Evolutionary conservation across 2,113 vertebrate species (phyloP).

Genomic region (Craseonycteris thonglongyai): DNA sequence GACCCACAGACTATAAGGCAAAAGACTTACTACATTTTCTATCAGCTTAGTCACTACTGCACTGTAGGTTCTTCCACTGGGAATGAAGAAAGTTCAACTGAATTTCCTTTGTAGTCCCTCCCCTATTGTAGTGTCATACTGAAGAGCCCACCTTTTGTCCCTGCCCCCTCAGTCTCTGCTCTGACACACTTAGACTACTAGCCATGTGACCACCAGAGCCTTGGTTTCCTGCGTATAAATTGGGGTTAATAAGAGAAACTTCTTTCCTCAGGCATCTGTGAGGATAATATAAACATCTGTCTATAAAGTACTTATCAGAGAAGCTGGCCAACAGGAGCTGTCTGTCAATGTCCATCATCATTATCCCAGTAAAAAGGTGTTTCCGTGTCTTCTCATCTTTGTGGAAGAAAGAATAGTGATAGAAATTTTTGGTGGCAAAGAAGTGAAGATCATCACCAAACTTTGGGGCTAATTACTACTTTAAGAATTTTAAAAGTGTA

Average conservation of each 20-base stretch:
- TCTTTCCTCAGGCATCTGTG: neutral
- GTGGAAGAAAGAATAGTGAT: neutral
- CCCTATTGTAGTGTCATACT: neutral
- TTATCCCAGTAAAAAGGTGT: neutral
- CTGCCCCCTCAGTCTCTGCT: neutral
- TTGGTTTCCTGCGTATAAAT: neutral
- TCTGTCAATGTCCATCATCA: neutral
- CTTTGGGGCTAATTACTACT: neutral
- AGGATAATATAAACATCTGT: neutral
- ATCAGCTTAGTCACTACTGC: neutral
- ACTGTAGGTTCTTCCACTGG: neutral
- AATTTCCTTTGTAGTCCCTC: neutral
- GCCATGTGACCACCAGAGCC: neutral
- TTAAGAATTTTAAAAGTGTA: neutral
- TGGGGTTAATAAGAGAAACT: neutral
- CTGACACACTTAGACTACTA: rapidly evolving
- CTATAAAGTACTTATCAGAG: neutral
- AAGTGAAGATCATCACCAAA: neutral
- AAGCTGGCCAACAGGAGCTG: neutral
- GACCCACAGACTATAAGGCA: neutral
- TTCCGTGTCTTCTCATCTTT: neutral
- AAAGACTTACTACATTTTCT: neutral
- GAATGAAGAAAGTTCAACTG: neutral
- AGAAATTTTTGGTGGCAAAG: neutral
- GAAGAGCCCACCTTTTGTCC: neutral